These are phyloP conservation scores for Brachycybe producta DNA, from an alignment of 2,888 invertebrate genomes.

Conservation along the genomic window DNA sequence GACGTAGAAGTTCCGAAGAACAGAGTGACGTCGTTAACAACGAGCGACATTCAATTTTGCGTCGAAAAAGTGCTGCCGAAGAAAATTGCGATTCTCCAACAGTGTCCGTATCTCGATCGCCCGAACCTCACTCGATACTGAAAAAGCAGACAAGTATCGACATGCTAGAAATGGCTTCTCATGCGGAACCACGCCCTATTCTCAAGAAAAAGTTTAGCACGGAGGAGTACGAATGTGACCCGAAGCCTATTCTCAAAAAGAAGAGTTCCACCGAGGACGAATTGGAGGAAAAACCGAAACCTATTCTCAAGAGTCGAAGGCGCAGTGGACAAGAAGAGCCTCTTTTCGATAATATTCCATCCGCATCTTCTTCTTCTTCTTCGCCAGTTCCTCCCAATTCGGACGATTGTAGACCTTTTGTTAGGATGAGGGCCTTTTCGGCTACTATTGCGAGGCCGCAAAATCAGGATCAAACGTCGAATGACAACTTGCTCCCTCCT, in stretches of 20 bases:
- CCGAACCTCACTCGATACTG: conserved; percentile 44
- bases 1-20: conserved; percentile 13
- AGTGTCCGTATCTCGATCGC: background rate
- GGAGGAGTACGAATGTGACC: conserved; percentile 20
- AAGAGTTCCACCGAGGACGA: conserved; percentile 63
- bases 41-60: conserved; percentile 13
- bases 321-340: conserved; percentile 17
- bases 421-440: conserved; percentile 1
- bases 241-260: conserved; percentile 64
- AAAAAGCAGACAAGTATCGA: conserved; percentile 41
- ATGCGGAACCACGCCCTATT: conserved; percentile 45
- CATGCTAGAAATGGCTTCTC: conserved; percentile 29
- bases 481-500: background rate
- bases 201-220: conserved; percentile 60
- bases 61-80: conserved; percentile 5
- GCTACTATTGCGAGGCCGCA: background rate
- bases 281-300: conserved; percentile 39
- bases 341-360: background rate
- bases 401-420: background rate
- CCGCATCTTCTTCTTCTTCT: no score
- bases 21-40: background rate
- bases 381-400: no score
- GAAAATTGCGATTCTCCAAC: background rate
- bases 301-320: conserved; percentile 25
- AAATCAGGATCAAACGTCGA: background rate